Evolutionary conservation across 2,888 invertebrate genomes (phyloP).

Genomic region (Homarus gammarus): DNA sequence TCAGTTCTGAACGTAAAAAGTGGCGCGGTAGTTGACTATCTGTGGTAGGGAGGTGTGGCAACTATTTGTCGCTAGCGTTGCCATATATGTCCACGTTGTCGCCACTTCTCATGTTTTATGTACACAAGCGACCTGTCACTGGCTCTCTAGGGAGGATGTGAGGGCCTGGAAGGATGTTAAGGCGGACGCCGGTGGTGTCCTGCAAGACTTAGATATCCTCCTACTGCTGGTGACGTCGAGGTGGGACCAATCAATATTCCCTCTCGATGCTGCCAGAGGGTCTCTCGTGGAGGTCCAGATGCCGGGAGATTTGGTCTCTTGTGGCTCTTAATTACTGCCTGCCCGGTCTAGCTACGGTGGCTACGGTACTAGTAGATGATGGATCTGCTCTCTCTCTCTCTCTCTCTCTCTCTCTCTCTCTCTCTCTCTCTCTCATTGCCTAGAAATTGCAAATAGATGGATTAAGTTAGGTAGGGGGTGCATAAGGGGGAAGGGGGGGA

Average conservation of each 20-base stretch:
- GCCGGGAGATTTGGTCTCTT: not conserved
- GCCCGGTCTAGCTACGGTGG: too few relatives aligned
- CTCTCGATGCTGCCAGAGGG: not conserved
- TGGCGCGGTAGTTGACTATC: not conserved
- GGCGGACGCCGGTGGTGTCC: too few relatives aligned
- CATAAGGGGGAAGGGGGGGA: too few relatives aligned
- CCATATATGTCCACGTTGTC: constrained; percentile 40
- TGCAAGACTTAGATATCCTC: not conserved
- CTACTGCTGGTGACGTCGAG: not conserved
- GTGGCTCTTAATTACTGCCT: not conserved
- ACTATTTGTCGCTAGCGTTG: constrained; percentile 22
- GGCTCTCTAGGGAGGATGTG: not conserved
- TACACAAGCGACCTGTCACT: constrained; percentile 35
- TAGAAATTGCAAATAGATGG: too few relatives aligned
- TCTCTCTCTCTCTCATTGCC: constrained; percentile 6
- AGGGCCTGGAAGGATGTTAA: not conserved
- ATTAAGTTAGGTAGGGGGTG: too few relatives aligned
- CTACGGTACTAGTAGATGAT: too few relatives aligned
- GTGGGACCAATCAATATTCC: not conserved
- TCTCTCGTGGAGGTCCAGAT: not conserved
- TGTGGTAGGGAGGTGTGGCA: not conserved
- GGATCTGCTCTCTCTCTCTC: not conserved
- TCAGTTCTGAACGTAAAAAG: not conserved
- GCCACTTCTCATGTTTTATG: constrained; percentile 47
- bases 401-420: not conserved